These are phyloP conservation scores for Bovichtus variegatus DNA, from an alignment of 2,797 vertebrate species.

Conservation along the genomic window DNA sequence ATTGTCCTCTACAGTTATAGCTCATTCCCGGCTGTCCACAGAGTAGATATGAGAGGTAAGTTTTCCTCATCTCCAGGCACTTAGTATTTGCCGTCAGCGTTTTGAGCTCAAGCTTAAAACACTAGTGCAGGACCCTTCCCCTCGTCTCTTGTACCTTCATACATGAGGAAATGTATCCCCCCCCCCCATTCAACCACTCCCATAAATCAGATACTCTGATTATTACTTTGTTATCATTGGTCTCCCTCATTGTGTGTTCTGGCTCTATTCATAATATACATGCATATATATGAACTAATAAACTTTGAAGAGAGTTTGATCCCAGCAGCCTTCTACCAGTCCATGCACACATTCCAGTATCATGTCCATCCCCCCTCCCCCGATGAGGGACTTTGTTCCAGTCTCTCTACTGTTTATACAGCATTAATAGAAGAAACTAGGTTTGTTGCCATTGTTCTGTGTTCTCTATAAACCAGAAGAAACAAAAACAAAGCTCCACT, in stretches of 20 bases:
- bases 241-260: slow-evolving; percentile 51
- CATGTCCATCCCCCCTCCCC: slow-evolving; percentile 30
- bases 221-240: slow-evolving; percentile 44
- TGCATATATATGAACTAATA: slow-evolving; percentile 50
- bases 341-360: slow-evolving; percentile 43
- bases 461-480: slow-evolving; percentile 25
- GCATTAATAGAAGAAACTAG: slow-evolving; percentile 38
- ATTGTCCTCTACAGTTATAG: slow-evolving; percentile 22
- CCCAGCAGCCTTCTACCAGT: slow-evolving; percentile 40
- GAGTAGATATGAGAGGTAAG: not conserved
- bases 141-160: slow-evolving; percentile 1
- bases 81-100: slow-evolving; percentile 19
- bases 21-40: slow-evolving; percentile 19
- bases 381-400: slow-evolving; percentile 29
- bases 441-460: slow-evolving; percentile 32
- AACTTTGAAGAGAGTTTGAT: slow-evolving; percentile 55
- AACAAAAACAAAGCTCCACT: slow-evolving; percentile 7
- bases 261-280: slow-evolving; percentile 43
- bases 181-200: not conserved
- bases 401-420: slow-evolving; percentile 48
- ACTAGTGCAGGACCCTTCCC: not conserved
- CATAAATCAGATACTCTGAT: slow-evolving; percentile 32
- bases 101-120: slow-evolving; percentile 23
- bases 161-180: slow-evolving; percentile 9
- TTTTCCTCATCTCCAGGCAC: slow-evolving; percentile 26